A percentile compares a stretch with the other conserved stretches of the same genome.
Conservation (phyloP, 2,888 invertebrate species). For the Ochropleura plecta region DNA sequence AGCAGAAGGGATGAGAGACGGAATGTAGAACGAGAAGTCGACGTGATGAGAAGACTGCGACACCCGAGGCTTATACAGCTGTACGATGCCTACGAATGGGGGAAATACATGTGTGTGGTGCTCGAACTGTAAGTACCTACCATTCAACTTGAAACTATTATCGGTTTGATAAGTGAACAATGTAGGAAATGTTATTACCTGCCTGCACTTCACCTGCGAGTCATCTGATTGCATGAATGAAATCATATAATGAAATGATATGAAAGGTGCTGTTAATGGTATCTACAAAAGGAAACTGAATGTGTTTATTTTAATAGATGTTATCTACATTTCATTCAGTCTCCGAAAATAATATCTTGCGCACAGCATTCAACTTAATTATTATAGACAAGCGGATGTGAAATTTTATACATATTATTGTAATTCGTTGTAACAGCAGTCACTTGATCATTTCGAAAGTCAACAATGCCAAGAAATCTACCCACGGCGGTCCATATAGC, state of each 20-base stretch:
- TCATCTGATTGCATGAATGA: slow-evolving; percentile 33
- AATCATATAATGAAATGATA: slow-evolving; percentile 36
- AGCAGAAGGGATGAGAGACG: slow-evolving; percentile 96
- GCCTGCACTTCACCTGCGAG: slow-evolving; percentile 8
- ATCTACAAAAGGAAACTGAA: slow-evolving; percentile 20
- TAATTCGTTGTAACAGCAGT: slow-evolving; percentile 32
- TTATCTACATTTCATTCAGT: neutral
- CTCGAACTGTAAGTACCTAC: slow-evolving; percentile 97
- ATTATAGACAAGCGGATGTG: slow-evolving; percentile 30
- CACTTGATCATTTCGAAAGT: slow-evolving; percentile 57
- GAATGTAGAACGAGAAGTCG: slow-evolving; percentile 98
- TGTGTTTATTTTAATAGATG: neutral
- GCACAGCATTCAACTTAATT: slow-evolving; percentile 14
- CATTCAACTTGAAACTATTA: slow-evolving; percentile 12
- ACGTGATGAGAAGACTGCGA: slow-evolving; percentile 98
- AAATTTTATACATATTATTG: slow-evolving; percentile 34
- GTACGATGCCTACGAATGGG: slow-evolving; percentile 98
- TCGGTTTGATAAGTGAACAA: slow-evolving; percentile 23
- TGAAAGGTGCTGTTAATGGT: slow-evolving; percentile 16
- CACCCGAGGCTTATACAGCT: slow-evolving; percentile 99
- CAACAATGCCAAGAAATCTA: slow-evolving; percentile 59
- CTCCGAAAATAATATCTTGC: slow-evolving; percentile 7
- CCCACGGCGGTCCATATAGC: slow-evolving; percentile 38
- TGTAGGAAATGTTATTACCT: slow-evolving; percentile 22
- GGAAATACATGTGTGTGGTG: slow-evolving; percentile 98